Evolutionary conservation across 2,797 vertebrate species (phyloP), one percentile per base, ranked within the genome.

Genomic region (Arremon brunneinucha): DNA sequence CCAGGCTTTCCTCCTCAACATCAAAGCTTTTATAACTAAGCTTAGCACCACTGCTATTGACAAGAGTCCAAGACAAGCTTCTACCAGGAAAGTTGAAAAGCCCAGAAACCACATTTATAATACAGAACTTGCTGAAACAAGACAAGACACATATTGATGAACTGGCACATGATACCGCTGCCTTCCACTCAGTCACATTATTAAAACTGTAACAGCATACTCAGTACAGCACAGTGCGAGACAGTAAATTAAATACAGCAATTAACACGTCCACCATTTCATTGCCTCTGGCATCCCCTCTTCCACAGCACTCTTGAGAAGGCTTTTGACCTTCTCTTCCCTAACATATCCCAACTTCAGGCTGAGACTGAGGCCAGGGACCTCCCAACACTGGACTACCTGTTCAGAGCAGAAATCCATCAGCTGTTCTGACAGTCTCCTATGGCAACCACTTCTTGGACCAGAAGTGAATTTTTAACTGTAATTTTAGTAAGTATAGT

Each of bases 131-230:
- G 93, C 75, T 91, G 56, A 62, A 93, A 93, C 95, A 94, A 92
- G 95, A 92, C 67, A 74, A 85, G 87, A 86, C 83, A 93, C 34
- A 83, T 80, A 96, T 87, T 74, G 94, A 96, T 91, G 87, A 94
- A 95, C 0, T 90, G 67, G 91, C 87, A 69, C 82, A 46, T 9
- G 43, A 86, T 71, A 86, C 22, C 28, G 78, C 65, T 83, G 69
- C 85, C 43, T 91, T 90, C 74, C 62, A n/a, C 39, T 68, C 47
- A 81, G 62, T 55, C 76, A 22, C 47, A 57, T 28, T 53, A 87
- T 60, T 87, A 75, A 87, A 95, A 71, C 16, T 41, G 43, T 46
- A 95, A 65, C 57, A 64, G 71, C 1, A 2, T 7, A 85, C 49
- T 57, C 9, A 3, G 37, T 26, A 53, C 35, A 78, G 72, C 62